These are phyloP conservation scores for Drosophila merina DNA, from an alignment of 2,888 invertebrate genomes.

Conservation along the genomic window DNA sequence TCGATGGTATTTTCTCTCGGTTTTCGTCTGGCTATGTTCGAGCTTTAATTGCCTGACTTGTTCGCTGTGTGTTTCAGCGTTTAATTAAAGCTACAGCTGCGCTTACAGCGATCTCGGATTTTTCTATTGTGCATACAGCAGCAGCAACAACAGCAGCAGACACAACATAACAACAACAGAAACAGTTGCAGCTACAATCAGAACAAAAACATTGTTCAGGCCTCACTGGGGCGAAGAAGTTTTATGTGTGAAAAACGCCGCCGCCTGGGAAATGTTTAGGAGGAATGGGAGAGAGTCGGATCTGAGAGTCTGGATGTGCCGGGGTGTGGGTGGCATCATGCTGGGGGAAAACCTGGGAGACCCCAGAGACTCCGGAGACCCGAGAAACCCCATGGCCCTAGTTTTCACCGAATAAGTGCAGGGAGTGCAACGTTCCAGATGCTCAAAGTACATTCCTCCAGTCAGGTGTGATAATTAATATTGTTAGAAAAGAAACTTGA, in stretches of 20 bases:
- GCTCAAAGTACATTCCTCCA: background rate
- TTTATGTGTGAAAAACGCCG: slow-evolving; percentile 70
- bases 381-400: slow-evolving; percentile 29
- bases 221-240: slow-evolving; percentile 40
- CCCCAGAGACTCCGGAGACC: background rate
- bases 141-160: slow-evolving; percentile 9
- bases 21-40: slow-evolving; percentile 43
- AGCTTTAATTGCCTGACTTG: slow-evolving; percentile 72
- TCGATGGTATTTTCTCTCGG: slow-evolving; percentile 29
- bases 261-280: slow-evolving; percentile 63
- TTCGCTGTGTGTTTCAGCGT: slow-evolving; percentile 66
- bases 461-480: slow-evolving; percentile 24
- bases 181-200: slow-evolving; percentile 51
- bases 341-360: slow-evolving; percentile 24
- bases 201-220: slow-evolving; percentile 59
- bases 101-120: slow-evolving; percentile 26
- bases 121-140: slow-evolving; percentile 31
- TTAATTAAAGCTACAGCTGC: slow-evolving; percentile 73
- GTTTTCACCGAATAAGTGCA: slow-evolving; percentile 32
- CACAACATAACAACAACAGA: slow-evolving; percentile 22
- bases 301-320: slow-evolving; percentile 3
- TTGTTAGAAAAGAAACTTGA: slow-evolving; percentile 7
- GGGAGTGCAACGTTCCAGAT: slow-evolving; percentile 22
- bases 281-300: slow-evolving; percentile 12
- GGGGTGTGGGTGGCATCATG: slow-evolving; percentile 31